Percentiles rank a stretch among this genome's conserved stretches.
phyloP scores from a whole-genome alignment of 2,888 invertebrate species.

The Pterobdella sp. region DNA sequence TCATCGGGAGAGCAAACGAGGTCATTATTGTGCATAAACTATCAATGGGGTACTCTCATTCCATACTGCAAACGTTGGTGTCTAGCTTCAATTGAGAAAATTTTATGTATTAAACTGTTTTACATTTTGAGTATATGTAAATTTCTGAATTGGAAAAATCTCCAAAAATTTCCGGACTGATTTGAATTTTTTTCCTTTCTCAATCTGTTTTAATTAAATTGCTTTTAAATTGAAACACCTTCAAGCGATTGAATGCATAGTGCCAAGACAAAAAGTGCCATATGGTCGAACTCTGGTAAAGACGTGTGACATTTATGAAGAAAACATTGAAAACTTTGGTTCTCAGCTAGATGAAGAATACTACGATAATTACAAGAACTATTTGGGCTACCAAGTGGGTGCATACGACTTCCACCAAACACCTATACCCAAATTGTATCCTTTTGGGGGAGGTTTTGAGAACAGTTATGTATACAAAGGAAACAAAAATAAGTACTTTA shows the following conservation, averaged over 20 bases:
- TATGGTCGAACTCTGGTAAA: not conserved
- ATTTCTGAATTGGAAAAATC: too few relatives aligned
- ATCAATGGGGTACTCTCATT: not conserved
- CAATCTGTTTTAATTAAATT: too few relatives aligned
- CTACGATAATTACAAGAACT: not conserved
- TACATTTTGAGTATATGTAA: not conserved
- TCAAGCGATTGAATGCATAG: not conserved
- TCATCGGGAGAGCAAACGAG: constrained; percentile 7
- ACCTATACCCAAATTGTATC: not conserved
- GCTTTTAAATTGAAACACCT: too few relatives aligned
- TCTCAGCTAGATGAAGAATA: not conserved
- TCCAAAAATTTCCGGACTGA: too few relatives aligned
- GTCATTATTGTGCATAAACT: constrained; percentile 4
- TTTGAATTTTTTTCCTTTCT: too few relatives aligned
- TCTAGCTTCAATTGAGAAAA: not conserved
- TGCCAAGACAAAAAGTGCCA: not conserved
- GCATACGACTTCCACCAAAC: not conserved
- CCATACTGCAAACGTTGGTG: constrained; percentile 17
- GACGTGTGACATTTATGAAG: not conserved
- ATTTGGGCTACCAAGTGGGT: too few relatives aligned
- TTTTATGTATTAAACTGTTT: not conserved
- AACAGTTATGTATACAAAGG: not conserved
- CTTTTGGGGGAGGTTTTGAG: constrained; percentile 9
- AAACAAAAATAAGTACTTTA: not conserved
- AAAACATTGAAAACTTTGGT: not conserved